Conservation (phyloP, 2,113 vertebrate species). For the Sylvietta virens region DNA sequence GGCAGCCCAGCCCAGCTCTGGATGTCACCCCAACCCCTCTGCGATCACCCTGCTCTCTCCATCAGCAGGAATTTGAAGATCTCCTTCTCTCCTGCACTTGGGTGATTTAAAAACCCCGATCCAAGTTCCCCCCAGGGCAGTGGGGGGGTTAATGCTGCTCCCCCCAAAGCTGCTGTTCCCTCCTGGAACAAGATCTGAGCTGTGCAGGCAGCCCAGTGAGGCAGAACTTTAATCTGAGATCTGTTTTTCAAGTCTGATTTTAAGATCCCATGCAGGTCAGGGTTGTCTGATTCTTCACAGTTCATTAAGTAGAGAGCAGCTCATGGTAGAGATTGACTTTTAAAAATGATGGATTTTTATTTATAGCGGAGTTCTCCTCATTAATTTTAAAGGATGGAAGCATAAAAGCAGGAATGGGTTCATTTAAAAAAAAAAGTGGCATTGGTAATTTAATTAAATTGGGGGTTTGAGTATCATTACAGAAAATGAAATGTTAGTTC, state of each 20-base stretch:
- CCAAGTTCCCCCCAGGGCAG: background rate
- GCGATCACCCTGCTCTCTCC: fast-evolving
- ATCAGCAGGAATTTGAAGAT: background rate
- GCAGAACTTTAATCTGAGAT: constrained; percentile 39
- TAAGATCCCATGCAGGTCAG: constrained; percentile 22
- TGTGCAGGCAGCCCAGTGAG: constrained; percentile 27
- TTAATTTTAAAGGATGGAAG: constrained; percentile 70
- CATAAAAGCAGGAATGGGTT: constrained; percentile 67
- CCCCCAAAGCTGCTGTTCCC: background rate
- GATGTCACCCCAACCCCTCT: fast-evolving
- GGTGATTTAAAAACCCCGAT: background rate
- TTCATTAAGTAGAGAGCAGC: constrained; percentile 71
- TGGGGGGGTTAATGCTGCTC: background rate
- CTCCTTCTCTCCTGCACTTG: background rate
- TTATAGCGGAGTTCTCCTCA: constrained; percentile 69
- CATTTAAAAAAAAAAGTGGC: constrained; percentile 49
- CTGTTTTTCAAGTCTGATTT: constrained; percentile 8
- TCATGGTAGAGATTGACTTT: constrained; percentile 65
- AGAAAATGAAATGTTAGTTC: constrained; percentile 70
- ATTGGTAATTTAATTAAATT: constrained; percentile 79
- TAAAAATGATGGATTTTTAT: constrained; percentile 74
- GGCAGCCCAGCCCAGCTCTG: background rate
- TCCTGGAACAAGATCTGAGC: background rate
- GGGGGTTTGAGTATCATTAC: constrained; percentile 62
- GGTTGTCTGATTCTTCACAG: constrained; percentile 65